Conservation (phyloP, 2,888 invertebrate species). For the Deilephila porcellus region DNA sequence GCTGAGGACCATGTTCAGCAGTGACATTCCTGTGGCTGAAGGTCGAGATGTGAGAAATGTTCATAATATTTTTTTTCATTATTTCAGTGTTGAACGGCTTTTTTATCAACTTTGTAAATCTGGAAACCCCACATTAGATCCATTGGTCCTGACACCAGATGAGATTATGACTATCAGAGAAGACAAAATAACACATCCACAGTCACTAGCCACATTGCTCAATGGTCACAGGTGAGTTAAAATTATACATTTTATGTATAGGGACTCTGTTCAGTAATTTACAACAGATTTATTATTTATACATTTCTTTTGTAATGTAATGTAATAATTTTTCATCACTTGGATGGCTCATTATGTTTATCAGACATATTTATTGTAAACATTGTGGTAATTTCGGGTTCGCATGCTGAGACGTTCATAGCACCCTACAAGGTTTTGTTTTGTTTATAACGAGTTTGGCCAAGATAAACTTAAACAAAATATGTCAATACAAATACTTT, state of each 20-base stretch:
- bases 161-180: slow-evolving; percentile 92
- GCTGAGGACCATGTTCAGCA: no score
- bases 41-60: no score
- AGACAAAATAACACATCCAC: slow-evolving; percentile 91
- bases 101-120: slow-evolving; percentile 94
- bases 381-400: not conserved
- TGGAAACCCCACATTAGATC: slow-evolving; percentile 94
- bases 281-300: no score
- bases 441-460: not conserved
- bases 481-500: not conserved
- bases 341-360: not conserved
- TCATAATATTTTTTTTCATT: slow-evolving; percentile 32
- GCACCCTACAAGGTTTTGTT: not conserved
- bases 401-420: not conserved
- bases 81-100: slow-evolving; percentile 93
- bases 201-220: slow-evolving; percentile 92
- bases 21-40: no score
- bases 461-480: not conserved
- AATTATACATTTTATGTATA: not conserved
- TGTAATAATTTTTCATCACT: not conserved
- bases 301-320: no score
- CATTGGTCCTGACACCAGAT: slow-evolving; percentile 90
- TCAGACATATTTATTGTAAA: not conserved
- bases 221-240: slow-evolving; percentile 92
- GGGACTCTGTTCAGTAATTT: not conserved